Conservation (phyloP, 1,140 invertebrate genomes). For the Oedothorax gibbosus region DNA sequence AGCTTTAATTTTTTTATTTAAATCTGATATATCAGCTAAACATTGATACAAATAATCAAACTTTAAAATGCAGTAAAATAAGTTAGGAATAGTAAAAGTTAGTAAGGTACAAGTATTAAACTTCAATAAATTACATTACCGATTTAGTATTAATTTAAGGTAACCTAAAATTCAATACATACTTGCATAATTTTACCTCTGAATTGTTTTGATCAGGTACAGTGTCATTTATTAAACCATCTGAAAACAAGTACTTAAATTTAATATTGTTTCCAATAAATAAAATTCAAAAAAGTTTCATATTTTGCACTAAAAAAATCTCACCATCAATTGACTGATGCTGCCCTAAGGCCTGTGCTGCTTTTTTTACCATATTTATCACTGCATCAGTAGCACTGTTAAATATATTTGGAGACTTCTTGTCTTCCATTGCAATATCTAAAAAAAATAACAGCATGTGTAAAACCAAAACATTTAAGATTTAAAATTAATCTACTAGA, state of each 20-base stretch:
- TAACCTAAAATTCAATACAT: constrained; percentile 13
- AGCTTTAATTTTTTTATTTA: no score
- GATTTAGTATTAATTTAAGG: neutral
- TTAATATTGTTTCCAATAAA: neutral
- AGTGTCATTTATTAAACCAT: constrained; percentile 34
- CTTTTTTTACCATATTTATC: constrained; percentile 88
- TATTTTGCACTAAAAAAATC: neutral
- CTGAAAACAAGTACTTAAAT: constrained; percentile 11
- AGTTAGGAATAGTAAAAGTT: neutral
- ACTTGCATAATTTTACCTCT: constrained; percentile 35
- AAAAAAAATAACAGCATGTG: neutral
- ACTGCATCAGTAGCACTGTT: constrained; percentile 87
- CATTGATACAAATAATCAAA: neutral
- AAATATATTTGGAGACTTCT: constrained; percentile 76
- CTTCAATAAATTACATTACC: neutral
- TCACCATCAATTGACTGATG: constrained; percentile 44
- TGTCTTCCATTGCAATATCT: constrained; percentile 58
- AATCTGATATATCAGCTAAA: neutral
- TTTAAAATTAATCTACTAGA: neutral
- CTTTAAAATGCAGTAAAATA: neutral
- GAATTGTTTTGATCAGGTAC: constrained; percentile 47
- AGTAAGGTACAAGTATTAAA: neutral
- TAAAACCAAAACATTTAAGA: no score
- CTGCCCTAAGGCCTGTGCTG: constrained; percentile 76
- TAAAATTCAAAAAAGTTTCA: neutral